phyloP scores from a whole-genome alignment of 2,797 vertebrate species.

The Amblyraja radiata region DNA sequence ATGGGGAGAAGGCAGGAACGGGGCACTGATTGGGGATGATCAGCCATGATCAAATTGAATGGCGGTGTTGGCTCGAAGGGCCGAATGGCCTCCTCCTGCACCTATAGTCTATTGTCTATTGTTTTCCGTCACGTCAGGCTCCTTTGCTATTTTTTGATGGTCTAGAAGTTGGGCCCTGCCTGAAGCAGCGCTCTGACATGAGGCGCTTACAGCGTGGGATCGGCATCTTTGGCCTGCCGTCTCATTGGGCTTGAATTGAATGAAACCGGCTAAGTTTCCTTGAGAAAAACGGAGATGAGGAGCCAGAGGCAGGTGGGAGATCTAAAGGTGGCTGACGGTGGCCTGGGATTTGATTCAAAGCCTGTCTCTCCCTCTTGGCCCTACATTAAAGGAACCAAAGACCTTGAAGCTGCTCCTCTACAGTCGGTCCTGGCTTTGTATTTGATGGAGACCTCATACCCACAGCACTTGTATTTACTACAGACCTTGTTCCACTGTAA shows the following conservation, averaged over 20 bases:
- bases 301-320: not conserved
- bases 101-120: too few relatives aligned
- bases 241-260: not conserved
- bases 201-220: not conserved
- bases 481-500: not conserved
- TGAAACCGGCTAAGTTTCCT: not conserved
- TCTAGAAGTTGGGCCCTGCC: not conserved
- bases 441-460: not conserved
- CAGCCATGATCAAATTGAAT: too few relatives aligned
- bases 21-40: too few relatives aligned
- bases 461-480: not conserved
- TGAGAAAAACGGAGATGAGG: not conserved
- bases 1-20: too few relatives aligned
- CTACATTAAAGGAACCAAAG: not conserved
- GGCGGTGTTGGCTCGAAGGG: too few relatives aligned
- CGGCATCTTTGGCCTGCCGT: not conserved
- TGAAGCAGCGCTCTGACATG: not conserved
- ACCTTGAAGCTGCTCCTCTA: not conserved
- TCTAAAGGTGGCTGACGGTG: not conserved
- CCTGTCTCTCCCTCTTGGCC: not conserved
- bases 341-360: not conserved
- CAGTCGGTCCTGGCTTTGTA: not conserved
- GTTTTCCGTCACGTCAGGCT: not conserved
- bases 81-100: too few relatives aligned
- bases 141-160: not conserved